Evolutionary conservation across 2,888 invertebrate genomes (phyloP), one percentile per base, ranked within the genome.

Genomic region (Nymphalis c-album): DNA sequence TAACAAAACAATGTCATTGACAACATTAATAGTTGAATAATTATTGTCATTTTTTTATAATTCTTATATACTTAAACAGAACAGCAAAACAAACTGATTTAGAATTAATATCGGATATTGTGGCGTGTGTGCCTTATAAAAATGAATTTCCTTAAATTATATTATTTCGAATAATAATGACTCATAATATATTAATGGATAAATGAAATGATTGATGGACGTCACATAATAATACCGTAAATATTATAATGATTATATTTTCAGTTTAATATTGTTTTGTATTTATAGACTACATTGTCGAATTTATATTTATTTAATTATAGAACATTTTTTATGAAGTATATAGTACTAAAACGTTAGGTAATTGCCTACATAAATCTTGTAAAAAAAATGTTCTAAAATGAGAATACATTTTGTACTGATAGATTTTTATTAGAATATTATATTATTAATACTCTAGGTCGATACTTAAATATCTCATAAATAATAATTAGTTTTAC

Each of bases 141-240:
- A 17, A 53, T 22, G 18, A 40, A 40, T 57, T 40, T 13, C 18
- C 4, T 5, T 13, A 18, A 57, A 51, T 58, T 16, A 55, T 60
- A 31, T 63, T 31, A n/a, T 31, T 69, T 59, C 35, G 20, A 8
- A 50, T 26, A 60, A 63, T 60, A 64, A 68, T 68, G 70, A 35
- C 35, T 22, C 20, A 45, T 40, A 31, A 47, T 45, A 46, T 53
- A 45, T 63, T 53, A 26, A 60, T 60, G 67, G 51, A 60, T 67
- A 31, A 67, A 69, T 63, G 68, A 68, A 64, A 72, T 72, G 72
- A 63, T 69, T 71, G 68, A 72, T 72, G 72, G 64, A 63, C 31
- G 46, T 10, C 47, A 50, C 26, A 59, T 51, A n/a, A 64, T n/a
- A 63, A 68, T 58, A 67, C 46, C 58, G 64, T 69, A 68, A 71